Percentiles rank a stretch among this genome's conserved stretches.
Conservation (phyloP, 1,140 invertebrate species). For the Trachymyrmex septentrionalis region DNA sequence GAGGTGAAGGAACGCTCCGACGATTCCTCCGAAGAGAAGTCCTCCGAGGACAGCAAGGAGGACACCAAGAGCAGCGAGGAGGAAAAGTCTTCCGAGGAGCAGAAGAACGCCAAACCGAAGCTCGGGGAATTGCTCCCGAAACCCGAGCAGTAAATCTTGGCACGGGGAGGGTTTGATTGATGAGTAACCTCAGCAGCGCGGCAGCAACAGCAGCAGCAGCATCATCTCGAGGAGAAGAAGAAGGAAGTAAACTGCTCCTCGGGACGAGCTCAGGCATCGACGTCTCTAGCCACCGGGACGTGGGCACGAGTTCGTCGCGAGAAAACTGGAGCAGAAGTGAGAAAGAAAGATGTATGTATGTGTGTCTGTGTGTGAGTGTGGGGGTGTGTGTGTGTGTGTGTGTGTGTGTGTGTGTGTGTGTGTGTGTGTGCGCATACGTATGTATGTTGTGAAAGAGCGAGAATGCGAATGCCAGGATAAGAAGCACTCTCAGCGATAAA, state of each 20-base stretch:
- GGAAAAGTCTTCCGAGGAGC: slow-evolving; percentile 75
- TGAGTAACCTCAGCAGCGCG: slow-evolving; percentile 67
- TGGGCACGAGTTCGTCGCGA: slow-evolving; percentile 57
- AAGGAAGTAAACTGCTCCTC: slow-evolving; percentile 66
- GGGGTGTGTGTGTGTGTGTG: background rate
- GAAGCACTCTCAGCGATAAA: slow-evolving; percentile 20
- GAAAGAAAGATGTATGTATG: slow-evolving; percentile 23
- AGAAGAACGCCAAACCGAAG: slow-evolving; percentile 68
- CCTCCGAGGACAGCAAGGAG: slow-evolving; percentile 61
- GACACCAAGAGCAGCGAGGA: slow-evolving; percentile 74
- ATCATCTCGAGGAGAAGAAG: slow-evolving; percentile 64
- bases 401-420: slow-evolving; percentile 4
- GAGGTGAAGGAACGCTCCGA: slow-evolving; percentile 66
- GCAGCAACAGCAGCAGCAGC: slow-evolving; percentile 69
- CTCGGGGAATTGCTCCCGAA: slow-evolving; percentile 68
- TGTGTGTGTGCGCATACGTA: slow-evolving; percentile 27
- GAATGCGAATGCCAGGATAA: slow-evolving; percentile 24
- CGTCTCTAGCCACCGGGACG: slow-evolving; percentile 27
- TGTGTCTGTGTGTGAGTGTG: slow-evolving; percentile 30
- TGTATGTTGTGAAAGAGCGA: slow-evolving; percentile 22
- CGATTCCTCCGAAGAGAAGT: slow-evolving; percentile 67
- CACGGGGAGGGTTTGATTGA: slow-evolving; percentile 61
- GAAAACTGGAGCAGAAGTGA: slow-evolving; percentile 16
- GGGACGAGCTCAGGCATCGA: slow-evolving; percentile 58
- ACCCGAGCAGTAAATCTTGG: slow-evolving; percentile 60